Conservation (phyloP, 2,888 invertebrate genomes). For the Yponomeuta cagnagella region DNA sequence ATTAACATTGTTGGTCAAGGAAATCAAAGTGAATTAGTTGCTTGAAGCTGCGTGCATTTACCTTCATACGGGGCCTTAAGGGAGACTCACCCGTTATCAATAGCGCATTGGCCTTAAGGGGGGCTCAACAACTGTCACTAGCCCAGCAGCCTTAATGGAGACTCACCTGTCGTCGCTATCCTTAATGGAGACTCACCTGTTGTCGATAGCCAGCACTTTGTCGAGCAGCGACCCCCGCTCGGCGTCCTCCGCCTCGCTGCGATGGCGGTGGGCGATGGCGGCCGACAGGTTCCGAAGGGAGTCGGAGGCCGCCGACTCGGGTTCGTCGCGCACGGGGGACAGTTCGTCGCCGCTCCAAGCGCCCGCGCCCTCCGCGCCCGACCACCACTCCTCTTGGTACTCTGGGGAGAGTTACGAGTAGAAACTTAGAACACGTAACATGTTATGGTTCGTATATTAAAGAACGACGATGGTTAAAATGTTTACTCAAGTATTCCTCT, state of each 20-base stretch:
- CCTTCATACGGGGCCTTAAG: too few relatives aligned
- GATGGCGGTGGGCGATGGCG: constrained; percentile 83
- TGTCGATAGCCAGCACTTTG: constrained; percentile 69
- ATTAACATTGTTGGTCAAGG: too few relatives aligned
- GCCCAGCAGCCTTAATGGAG: neutral
- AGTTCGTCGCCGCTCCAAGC: constrained; percentile 68
- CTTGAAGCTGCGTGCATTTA: too few relatives aligned
- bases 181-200: constrained; percentile 43
- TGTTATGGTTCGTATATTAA: too few relatives aligned
- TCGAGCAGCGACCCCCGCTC: constrained; percentile 40
- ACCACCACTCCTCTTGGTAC: constrained; percentile 67
- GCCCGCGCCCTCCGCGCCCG: constrained; percentile 61
- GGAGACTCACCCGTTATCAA: too few relatives aligned
- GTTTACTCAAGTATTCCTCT: too few relatives aligned
- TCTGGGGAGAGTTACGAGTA: constrained; percentile 32
- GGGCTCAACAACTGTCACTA: too few relatives aligned
- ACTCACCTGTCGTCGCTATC: neutral
- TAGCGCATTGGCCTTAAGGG: too few relatives aligned
- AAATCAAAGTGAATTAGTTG: too few relatives aligned
- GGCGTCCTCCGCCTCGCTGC: constrained; percentile 76
- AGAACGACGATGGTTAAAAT: too few relatives aligned
- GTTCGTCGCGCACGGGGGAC: constrained; percentile 62
- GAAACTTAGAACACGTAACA: too few relatives aligned
- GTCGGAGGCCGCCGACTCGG: constrained; percentile 29
- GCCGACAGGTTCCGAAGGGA: constrained; percentile 81